Base-by-base conservation (phyloP, 2,113 vertebrate genomes). In the Misgurnus mizolepis region DNA sequence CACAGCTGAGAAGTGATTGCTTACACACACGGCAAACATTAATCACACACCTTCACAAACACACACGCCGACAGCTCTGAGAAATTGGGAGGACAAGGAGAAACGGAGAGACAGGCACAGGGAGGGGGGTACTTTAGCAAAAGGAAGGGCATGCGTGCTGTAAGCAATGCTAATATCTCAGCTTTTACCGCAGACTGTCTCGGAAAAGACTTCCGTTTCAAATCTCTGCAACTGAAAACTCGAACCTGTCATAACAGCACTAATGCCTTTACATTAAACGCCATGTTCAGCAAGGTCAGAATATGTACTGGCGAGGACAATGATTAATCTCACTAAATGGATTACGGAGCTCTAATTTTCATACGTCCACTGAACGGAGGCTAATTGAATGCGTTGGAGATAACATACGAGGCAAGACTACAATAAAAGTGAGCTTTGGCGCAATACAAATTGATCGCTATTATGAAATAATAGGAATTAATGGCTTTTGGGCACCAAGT, bases 1-100 rank as follows among this genome's bases (percentile, higher is more conserved):
- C 81, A 84, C 61, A 34, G 87, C 85, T 87, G 90, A 91, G 80
- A 82, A 89, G 85, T 86, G 87, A 92, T 92, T 89, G 88, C 87
- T 90, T 90, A 79, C 88, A 89, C 88, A 89, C 85, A 84, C 84
- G 86, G 88, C 84, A 85, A 88, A 90, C 87, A 90, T 90, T 90
- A 90, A 92, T 92, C 89, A 90, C 87, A 88, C 67, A 77, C 41
- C 58, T 82, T 70, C 82, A 60, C 22, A 66, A 64, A 76, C 60
- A 76, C 41, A 55, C 74, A 74, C 40, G 22, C 18, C 34, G 78
- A 84, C 87, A 75, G n/a, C 18, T 49, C 47, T 43, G 39, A 55
- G 76, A 80, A 77, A 79, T 66, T 10, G 58, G 34, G 49, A 81
- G 68, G 45, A 58, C 34, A 74, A 83, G 73, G 58, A 84, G 70